Evolutionary conservation across 2,797 vertebrate species (phyloP).

Genomic region (Artibeus lituratus): DNA sequence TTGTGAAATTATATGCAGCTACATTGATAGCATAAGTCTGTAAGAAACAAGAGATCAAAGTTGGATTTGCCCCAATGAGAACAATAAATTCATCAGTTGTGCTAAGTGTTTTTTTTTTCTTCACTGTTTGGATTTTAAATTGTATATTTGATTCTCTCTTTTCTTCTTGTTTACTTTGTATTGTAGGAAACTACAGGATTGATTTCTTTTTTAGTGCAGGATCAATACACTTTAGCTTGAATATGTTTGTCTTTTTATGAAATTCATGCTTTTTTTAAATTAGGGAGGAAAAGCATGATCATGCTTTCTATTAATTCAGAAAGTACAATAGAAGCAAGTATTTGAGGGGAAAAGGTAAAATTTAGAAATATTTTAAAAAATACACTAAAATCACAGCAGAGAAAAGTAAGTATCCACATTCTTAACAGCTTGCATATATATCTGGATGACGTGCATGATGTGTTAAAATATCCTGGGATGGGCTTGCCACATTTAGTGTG

Average conservation of each 20-base stretch:
- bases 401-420: neutral
- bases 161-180: neutral
- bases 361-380: neutral
- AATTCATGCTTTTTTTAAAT: neutral
- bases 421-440: slow-evolving; percentile 9
- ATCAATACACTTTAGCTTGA: neutral
- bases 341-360: neutral
- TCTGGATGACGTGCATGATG: neutral
- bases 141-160: neutral
- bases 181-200: neutral
- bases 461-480: neutral
- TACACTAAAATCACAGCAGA: neutral
- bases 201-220: neutral
- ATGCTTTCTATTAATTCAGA: neutral
- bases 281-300: neutral
- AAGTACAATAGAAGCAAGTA: neutral
- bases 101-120: neutral
- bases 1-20: slow-evolving; percentile 13
- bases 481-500: neutral
- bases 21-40: slow-evolving; percentile 32
- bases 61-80: neutral
- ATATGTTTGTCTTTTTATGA: neutral
- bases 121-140: slow-evolving; percentile 20
- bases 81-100: neutral
- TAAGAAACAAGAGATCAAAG: neutral